phyloP scores from a whole-genome alignment of 2,888 invertebrate species.

The Nemoura dubitans region DNA sequence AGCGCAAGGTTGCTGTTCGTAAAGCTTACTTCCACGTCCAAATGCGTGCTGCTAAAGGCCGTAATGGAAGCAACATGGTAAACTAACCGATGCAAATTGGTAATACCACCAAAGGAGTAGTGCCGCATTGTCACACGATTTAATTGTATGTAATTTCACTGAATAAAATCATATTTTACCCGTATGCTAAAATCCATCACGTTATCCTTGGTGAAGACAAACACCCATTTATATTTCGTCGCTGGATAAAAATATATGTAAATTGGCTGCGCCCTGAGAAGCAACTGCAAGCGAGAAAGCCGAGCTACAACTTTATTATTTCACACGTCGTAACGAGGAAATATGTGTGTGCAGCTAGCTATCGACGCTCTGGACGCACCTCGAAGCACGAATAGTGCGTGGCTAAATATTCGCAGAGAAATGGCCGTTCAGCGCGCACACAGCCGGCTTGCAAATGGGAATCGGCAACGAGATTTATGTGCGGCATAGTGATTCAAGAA shows the following conservation, averaged over 20 bases:
- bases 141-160: slow-evolving; percentile 38
- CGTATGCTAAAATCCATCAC: not conserved
- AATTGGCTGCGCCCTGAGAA: slow-evolving; percentile 31
- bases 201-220: slow-evolving; percentile 37
- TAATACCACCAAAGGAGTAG: slow-evolving; percentile 38
- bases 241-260: slow-evolving; percentile 24
- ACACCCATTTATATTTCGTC: slow-evolving; percentile 27
- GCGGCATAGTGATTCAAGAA: not conserved
- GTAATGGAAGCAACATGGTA: slow-evolving; percentile 14
- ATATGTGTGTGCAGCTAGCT: too few relatives aligned
- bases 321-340: slow-evolving; percentile 32
- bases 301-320: slow-evolving; percentile 29
- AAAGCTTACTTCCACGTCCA: slow-evolving; percentile 25
- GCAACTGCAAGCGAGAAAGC: not conserved
- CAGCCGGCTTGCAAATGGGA: not conserved
- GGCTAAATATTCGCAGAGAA: not conserved
- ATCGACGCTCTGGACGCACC: too few relatives aligned
- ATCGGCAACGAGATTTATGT: not conserved
- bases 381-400: not conserved
- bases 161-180: not conserved
- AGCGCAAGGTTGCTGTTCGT: slow-evolving; percentile 1
- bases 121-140: slow-evolving; percentile 35
- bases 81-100: slow-evolving; percentile 28
- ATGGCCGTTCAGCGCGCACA: not conserved
- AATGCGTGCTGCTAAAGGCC: not conserved